Percentiles rank a stretch among this genome's conserved stretches.
These are phyloP conservation scores for Agrotis puta DNA, from an alignment of 2,888 invertebrate species.

Conservation along the genomic window DNA sequence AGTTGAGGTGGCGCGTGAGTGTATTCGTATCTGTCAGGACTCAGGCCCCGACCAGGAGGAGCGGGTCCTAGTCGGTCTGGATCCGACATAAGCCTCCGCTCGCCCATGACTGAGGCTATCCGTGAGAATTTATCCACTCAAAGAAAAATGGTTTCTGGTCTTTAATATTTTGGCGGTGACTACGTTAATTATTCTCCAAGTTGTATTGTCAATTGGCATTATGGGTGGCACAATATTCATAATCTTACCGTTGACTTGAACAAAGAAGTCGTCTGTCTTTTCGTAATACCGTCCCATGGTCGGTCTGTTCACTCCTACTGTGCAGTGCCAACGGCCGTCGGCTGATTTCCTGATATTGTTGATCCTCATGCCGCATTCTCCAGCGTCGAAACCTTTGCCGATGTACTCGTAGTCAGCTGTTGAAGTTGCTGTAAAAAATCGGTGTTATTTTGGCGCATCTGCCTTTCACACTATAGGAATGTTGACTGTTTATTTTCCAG, in stretches of 20 bases:
- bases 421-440: slow-evolving; percentile 66
- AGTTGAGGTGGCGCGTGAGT: too few species aligned
- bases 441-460: background rate
- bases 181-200: background rate
- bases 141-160: background rate
- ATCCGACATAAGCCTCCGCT: too few species aligned
- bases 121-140: too few species aligned
- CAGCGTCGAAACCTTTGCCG: slow-evolving; percentile 84
- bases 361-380: slow-evolving; percentile 82
- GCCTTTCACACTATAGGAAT: too few species aligned
- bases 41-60: too few species aligned
- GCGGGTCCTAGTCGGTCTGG: too few species aligned
- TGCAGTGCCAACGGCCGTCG: slow-evolving; percentile 82
- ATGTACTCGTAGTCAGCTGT: slow-evolving; percentile 72
- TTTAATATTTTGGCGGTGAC: background rate
- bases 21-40: too few species aligned
- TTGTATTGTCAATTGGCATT: too few species aligned
- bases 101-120: too few species aligned
- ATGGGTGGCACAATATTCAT: background rate
- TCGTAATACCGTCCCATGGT: slow-evolving; percentile 56
- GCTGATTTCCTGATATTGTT: slow-evolving; percentile 65
- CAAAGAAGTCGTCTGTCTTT: slow-evolving; percentile 60
- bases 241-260: slow-evolving; percentile 68
- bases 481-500: background rate
- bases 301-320: slow-evolving; percentile 73